Evolutionary conservation across 2,888 invertebrate genomes (phyloP).

Genomic region (Melipona beecheii): DNA sequence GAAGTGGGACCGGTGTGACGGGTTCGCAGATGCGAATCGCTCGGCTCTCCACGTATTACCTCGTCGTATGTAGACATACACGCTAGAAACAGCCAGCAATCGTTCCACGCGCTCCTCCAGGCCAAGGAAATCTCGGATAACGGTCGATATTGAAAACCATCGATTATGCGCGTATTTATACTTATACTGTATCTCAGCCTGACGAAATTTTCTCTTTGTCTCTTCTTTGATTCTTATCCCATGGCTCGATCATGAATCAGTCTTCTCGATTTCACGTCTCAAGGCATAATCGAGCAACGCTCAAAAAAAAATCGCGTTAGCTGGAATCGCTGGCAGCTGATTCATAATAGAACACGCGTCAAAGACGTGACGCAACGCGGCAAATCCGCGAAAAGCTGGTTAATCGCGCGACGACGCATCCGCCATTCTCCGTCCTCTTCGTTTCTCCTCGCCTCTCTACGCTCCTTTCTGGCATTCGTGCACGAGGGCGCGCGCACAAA

Average conservation of each 20-base stretch:
- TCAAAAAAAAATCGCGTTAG: neutral
- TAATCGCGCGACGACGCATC: constrained; percentile 27
- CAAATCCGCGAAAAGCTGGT: constrained; percentile 18
- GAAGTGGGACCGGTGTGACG: constrained; percentile 82
- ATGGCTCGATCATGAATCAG: neutral
- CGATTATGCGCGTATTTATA: constrained; percentile 16
- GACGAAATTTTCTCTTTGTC: neutral
- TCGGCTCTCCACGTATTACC: constrained; percentile 67
- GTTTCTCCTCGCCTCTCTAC: neutral
- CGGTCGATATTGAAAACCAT: constrained; percentile 35
- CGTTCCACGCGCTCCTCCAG: constrained; percentile 54
- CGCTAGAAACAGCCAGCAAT: constrained; percentile 73
- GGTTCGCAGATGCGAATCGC: constrained; percentile 81
- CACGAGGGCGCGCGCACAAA: constrained; percentile 31
- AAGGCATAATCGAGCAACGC: neutral
- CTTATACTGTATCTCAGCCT: neutral
- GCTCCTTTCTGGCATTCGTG: neutral
- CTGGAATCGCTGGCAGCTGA: neutral
- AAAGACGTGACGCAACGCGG: constrained; percentile 24
- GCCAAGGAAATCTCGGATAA: constrained; percentile 51
- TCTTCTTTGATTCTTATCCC: neutral
- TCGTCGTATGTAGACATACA: constrained; percentile 57
- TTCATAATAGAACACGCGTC: constrained; percentile 23
- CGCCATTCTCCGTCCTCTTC: neutral
- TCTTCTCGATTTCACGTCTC: neutral